Evolutionary conservation across 2,888 invertebrate species (phyloP), one percentile per base, ranked within the genome.

Genomic region (Strigamia crassipes): DNA sequence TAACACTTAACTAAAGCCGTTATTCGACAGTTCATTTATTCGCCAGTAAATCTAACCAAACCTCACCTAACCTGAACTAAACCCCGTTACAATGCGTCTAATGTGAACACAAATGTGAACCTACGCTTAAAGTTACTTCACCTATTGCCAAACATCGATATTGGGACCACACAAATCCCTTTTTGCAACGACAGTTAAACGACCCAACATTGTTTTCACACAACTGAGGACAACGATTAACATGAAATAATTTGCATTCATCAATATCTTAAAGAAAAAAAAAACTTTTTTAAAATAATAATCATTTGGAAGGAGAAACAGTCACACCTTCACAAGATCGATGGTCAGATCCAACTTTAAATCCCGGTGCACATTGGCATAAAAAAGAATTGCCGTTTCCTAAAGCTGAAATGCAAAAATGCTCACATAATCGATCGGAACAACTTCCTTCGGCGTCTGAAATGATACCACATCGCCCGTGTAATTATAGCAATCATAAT

Each of bases 161-260:
- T 15, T 80, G 61, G 8, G 80, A 80, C 94, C 94, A 83, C 92
- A 89, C 46, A 89, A 96, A 96, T 0, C 95, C 96, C 0, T 93
- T 91, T 23, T 93, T 91, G 86, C 99, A 99, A 27, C 92, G 91
- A 87, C 99, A 99, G 82, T 92, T 91, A 86, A 93, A 95, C 0
- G 93, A 92, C 31, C 98, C 99, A 86, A 98, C 97, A 79, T 95
- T 88, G 88, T 99, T 99, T 81, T 91, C 91, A 87, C 99, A 99
- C 46, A 94, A 89, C 86, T 99, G 99, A 0, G 97, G 96, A 89
- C 99, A 99, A 83, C 94, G 93, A 85, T 90, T 80, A 46, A 83
- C 80, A 34, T 79, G 41, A 18, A 83, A 42, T 88, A 96, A 95
- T 0, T 91, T 90, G 87, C 98, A 98, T 88, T 98, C 98, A 88